Evolutionary conservation across 2,113 vertebrate genomes (phyloP).

Genomic region (Vulpes ferrilata): DNA sequence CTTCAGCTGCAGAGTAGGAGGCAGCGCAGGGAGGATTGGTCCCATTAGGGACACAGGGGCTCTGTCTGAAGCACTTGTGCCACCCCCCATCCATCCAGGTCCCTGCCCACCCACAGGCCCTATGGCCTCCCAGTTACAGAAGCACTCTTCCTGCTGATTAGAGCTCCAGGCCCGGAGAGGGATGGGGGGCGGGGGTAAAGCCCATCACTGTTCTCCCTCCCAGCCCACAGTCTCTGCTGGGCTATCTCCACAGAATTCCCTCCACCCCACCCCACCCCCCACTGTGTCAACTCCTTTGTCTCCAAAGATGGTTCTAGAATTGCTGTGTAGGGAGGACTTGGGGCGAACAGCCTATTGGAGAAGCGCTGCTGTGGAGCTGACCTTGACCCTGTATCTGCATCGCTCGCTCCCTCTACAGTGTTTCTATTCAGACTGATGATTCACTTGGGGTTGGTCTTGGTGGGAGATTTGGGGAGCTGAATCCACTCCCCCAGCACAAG

Average conservation of each 20-base stretch:
- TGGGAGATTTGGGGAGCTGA: neutral
- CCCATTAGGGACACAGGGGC: neutral
- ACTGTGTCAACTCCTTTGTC: neutral
- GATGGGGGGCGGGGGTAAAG: neutral
- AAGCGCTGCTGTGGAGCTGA: neutral
- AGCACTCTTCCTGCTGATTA: neutral
- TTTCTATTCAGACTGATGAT: neutral
- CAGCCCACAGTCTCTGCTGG: neutral
- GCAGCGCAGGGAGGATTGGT: neutral
- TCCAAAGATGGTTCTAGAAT: neutral
- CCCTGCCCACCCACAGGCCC: neutral
- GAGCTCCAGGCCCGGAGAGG: rapidly evolving
- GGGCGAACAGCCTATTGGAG: neutral
- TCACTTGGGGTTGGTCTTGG: neutral
- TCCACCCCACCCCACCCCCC: neutral
- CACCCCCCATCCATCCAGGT: too few relatives aligned
- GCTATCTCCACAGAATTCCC: neutral
- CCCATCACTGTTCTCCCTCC: neutral
- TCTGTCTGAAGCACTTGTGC: neutral
- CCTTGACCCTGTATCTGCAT: neutral
- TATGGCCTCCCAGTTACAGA: too few relatives aligned
- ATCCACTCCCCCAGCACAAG: neutral
- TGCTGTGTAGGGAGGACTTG: neutral
- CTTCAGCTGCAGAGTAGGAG: neutral
- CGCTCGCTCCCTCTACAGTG: too few relatives aligned